These are phyloP conservation scores for Heloderma charlesbogerti DNA, from an alignment of 2,113 vertebrate species.

Conservation along the genomic window DNA sequence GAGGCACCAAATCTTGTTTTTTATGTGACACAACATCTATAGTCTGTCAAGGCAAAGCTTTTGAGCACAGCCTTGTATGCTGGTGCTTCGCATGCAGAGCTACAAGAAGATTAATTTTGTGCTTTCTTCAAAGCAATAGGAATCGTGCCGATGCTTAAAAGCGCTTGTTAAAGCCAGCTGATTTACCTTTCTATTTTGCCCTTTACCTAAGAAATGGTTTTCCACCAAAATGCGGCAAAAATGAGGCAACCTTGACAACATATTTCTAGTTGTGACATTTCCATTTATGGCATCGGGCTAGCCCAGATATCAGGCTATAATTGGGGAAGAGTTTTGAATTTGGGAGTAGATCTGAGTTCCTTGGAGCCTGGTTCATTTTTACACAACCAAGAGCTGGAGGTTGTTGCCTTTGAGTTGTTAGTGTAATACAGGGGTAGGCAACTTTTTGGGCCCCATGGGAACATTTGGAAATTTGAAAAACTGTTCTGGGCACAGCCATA, in stretches of 20 bases:
- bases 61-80: constrained; percentile 26
- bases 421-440: not conserved
- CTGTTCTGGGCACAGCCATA: no score
- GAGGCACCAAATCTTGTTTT: constrained; percentile 20
- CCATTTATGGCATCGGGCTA: not conserved
- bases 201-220: not conserved
- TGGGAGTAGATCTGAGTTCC: constrained; percentile 56
- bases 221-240: not conserved
- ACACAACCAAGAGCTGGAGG: not conserved
- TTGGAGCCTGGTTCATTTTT: not conserved
- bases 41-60: constrained; percentile 43
- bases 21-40: not conserved
- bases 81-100: not conserved
- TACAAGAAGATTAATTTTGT: not conserved
- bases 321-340: constrained; percentile 52
- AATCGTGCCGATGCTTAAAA: constrained; percentile 10
- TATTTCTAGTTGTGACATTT: not conserved
- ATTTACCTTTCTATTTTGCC: constrained; percentile 36
- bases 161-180: constrained; percentile 2
- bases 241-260: not conserved
- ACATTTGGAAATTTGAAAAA: no score
- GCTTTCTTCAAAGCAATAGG: not conserved
- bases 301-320: not conserved
- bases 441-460: no score
- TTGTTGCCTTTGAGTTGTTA: not conserved